These are phyloP conservation scores for Orthosia incerta DNA, from an alignment of 2,888 invertebrate species.

Conservation along the genomic window DNA sequence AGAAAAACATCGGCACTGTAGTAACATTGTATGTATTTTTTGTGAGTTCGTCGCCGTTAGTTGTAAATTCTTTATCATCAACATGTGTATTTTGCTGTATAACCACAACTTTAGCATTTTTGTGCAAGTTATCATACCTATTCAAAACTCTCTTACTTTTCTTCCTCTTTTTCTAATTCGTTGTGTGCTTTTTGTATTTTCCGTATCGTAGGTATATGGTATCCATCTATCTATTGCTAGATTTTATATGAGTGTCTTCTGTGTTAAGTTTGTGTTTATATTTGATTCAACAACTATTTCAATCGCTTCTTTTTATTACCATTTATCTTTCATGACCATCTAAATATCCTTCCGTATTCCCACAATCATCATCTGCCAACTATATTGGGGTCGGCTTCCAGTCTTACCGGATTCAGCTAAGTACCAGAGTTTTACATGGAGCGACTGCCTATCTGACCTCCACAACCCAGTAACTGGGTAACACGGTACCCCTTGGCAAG, in stretches of 20 bases:
- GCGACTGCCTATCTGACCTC: too few species aligned
- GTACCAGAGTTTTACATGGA: too few species aligned
- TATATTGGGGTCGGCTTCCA: too few species aligned
- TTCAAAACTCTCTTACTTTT: not conserved
- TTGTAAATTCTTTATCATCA: not conserved
- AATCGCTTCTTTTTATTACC: not conserved
- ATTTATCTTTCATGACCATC: not conserved
- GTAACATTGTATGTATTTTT: not conserved
- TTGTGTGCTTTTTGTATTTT: too few species aligned
- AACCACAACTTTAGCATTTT: not conserved
- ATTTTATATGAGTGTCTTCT: too few species aligned
- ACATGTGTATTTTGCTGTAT: not conserved
- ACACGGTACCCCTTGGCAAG: too few species aligned
- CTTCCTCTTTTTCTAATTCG: too few species aligned
- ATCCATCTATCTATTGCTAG: too few species aligned
- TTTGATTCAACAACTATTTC: not conserved
- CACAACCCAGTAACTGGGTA: too few species aligned
- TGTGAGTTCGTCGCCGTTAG: not conserved
- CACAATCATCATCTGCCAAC: too few species aligned
- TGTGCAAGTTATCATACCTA: not conserved
- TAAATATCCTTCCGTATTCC: constrained; percentile 4
- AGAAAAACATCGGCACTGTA: not conserved
- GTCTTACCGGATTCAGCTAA: too few species aligned
- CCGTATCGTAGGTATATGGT: too few species aligned
- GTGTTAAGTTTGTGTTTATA: not conserved